Conservation (phyloP, 2,797 vertebrate species). For the Hafferia zeledoni region DNA sequence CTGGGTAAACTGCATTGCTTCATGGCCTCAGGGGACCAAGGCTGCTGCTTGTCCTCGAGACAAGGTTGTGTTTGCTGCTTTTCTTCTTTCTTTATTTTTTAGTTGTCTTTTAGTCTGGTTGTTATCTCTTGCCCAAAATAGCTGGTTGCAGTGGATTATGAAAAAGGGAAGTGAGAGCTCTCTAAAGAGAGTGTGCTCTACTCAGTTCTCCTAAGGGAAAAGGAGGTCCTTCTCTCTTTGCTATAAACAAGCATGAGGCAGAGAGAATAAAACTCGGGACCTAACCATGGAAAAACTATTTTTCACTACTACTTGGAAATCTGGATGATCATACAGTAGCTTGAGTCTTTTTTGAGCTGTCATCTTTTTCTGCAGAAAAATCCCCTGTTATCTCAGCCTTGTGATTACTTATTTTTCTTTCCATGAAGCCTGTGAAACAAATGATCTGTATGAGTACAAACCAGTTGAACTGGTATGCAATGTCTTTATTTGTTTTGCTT, state of each 20-base stretch:
- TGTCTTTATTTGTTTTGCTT: slow-evolving; percentile 55
- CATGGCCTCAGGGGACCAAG: not conserved
- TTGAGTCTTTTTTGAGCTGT: slow-evolving; percentile 19
- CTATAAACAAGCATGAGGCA: not conserved
- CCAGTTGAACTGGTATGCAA: not conserved
- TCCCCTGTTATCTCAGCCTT: slow-evolving; percentile 37
- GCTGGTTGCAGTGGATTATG: not conserved
- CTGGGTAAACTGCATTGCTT: not conserved
- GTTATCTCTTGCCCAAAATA: not conserved
- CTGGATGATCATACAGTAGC: not conserved
- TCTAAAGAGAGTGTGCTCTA: not conserved
- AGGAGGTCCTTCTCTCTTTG: not conserved
- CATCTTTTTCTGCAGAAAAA: slow-evolving; percentile 38
- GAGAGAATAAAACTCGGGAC: not conserved
- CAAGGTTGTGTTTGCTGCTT: not conserved
- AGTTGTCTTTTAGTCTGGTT: not conserved
- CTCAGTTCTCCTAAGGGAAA: not conserved
- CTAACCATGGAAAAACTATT: slow-evolving; percentile 17
- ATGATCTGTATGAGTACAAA: slow-evolving; percentile 4
- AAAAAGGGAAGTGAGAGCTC: slow-evolving; percentile 23
- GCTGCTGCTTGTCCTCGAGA: not conserved
- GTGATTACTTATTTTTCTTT: slow-evolving; percentile 51
- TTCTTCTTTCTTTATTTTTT: not conserved
- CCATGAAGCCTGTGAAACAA: not conserved
- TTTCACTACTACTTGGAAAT: slow-evolving; percentile 50